A percentile compares a stretch with the other conserved stretches of the same genome.
Conservation (phyloP, 1,140 invertebrate genomes). For the Gerris buenoi region DNA sequence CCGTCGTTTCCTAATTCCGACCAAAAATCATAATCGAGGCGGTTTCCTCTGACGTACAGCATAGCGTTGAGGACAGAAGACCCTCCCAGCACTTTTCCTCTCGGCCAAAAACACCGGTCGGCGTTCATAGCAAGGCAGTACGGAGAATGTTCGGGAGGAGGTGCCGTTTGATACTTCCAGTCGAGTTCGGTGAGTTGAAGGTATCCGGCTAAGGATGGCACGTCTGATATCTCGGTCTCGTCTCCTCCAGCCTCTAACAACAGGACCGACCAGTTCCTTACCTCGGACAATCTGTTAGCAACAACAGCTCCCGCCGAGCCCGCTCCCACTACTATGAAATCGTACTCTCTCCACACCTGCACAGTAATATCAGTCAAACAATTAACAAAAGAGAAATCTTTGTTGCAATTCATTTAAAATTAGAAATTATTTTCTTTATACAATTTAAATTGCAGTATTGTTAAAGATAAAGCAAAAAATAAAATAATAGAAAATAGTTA, state of each 20-base stretch:
- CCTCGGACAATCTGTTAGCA: slow-evolving; percentile 70
- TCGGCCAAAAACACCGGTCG: slow-evolving; percentile 72
- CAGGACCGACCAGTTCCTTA: slow-evolving; percentile 60
- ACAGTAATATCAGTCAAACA: too few relatives aligned
- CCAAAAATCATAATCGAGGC: slow-evolving; percentile 83
- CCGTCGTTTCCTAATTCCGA: slow-evolving; percentile 66
- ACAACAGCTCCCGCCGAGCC: slow-evolving; percentile 85
- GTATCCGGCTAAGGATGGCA: slow-evolving; percentile 58
- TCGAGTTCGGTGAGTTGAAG: slow-evolving; percentile 66
- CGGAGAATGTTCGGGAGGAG: slow-evolving; percentile 41
- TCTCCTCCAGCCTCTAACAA: slow-evolving; percentile 70
- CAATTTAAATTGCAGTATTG: too few relatives aligned
- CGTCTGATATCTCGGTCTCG: slow-evolving; percentile 63
- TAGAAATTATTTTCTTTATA: too few relatives aligned
- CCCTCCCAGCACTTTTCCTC: slow-evolving; percentile 80
- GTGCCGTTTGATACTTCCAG: slow-evolving; percentile 83
- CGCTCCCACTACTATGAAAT: slow-evolving; percentile 75
- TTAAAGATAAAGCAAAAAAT: too few relatives aligned
- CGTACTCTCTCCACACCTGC: slow-evolving; percentile 56
- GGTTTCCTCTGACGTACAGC: slow-evolving; percentile 87
- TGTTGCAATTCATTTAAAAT: slow-evolving; percentile 5
- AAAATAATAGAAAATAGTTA: too few relatives aligned
- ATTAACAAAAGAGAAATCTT: too few relatives aligned
- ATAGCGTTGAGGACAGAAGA: slow-evolving; percentile 88
- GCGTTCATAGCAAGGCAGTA: slow-evolving; percentile 71